Evolutionary conservation across 2,888 invertebrate genomes (phyloP), one percentile per base, ranked within the genome.

Genomic region (Biston stratarius): DNA sequence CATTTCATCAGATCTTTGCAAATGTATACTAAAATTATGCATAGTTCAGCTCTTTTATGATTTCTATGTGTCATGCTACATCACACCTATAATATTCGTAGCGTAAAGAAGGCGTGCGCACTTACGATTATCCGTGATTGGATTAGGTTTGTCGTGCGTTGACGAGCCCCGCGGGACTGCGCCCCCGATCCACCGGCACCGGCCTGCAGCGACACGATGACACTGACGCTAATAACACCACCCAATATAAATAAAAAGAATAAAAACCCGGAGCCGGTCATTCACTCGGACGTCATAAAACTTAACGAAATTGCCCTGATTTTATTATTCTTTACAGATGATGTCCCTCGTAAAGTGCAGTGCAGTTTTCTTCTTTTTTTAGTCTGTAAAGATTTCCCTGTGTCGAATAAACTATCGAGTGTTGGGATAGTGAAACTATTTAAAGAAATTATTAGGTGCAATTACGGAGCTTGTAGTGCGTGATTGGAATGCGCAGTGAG

Each of bases 101-200:
- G 77, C 71, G 85, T 81, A 68, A 73, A 72, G 85, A 81, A 88
- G 90, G 88, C 88, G 89, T 88, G 88, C 80, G 82, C 81, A 83
- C 79, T 83, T 78, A 78, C 80, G 83, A 82, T 83, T 82, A 81
- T 74, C 83, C 79, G 94, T 95, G 95, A 96, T 96, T 96, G 95
- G 95, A 95, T 95, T 95, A 95, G 95, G 94, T 94, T 83, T 83
- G 86, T 84, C 84, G 80, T 90, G 89, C 79, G 88, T 88, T 94
- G 95, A 95, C 95, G 95, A 95, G 95, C 89, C 95, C 91, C 95
- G 74, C 73, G 95, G 94, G 95, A 95, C 80, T 76, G 69, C 57
- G 69, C 66, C 74, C 73, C 70, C 78, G 73, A 6, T 75, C 67
- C 64, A 70, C 93, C 92, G 94, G 92, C 77, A 75, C 66, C 74